Base-by-base conservation (phyloP, 2,113 vertebrate species). In the Synodontis membranacea region DNA sequence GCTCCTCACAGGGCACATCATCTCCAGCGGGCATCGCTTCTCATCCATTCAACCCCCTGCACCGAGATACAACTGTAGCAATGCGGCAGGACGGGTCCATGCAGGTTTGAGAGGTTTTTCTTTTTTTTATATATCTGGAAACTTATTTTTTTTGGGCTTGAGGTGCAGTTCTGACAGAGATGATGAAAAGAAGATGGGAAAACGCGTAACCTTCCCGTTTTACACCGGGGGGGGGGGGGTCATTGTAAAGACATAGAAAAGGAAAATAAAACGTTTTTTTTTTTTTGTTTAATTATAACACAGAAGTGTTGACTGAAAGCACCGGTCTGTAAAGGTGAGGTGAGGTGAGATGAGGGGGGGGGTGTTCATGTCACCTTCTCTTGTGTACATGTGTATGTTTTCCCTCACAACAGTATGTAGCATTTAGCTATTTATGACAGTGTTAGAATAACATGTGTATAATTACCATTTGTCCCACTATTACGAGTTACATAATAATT, bases 71-170 rank as follows among this genome's bases (percentile, higher is more conserved):
- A 8, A 8, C 37, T 58, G 85, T 60, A 87, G 72, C 54, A 90
- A 80, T 87, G 85, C 86, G 85, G 25, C 89, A 90, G 85, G 87
- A 90, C 89, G 89, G 83, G 80, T 78, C 89, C 46, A 64, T 88
- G 79, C 89, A 90, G 89, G 89, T 90, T 21, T 52, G 85, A n/a
- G 37, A 21, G 15, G n/a, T n/a, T 46, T 42, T 74, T 15, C 3
- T n/a, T 34, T 39, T 64, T 52, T 74, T n/a, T n/a, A n/a, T n/a
- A n/a, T n/a, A n/a, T n/a, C n/a, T n/a, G n/a, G n/a, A 5, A 42
- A 23, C 17, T 25, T 12, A 64, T 50, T 50, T 86, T 10, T 4
- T 0, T 74, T 42, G 3, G 3, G 17, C 1, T 42, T 44, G 1
- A 42, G n/a, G 4, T 12, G 34, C 52, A 39, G 60, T 56, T 58